Conservation (phyloP, 2,888 invertebrate genomes). For the Drosophila birchii region DNA sequence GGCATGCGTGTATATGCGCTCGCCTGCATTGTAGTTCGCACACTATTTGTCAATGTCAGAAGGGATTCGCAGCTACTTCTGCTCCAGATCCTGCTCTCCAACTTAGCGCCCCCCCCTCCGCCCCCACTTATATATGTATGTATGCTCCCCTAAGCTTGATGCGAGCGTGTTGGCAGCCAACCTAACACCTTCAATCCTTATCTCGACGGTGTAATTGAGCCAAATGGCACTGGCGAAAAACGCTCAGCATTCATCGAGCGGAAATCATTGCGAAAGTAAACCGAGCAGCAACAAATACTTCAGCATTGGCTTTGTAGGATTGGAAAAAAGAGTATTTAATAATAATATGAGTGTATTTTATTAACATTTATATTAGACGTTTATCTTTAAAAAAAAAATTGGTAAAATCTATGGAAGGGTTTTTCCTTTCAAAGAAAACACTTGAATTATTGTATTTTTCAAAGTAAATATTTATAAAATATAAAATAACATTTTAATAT, state of each 20-base stretch:
- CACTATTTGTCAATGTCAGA: constrained; percentile 78
- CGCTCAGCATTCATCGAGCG: constrained; percentile 8
- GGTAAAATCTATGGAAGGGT: background rate
- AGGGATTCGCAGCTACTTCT: constrained; percentile 43
- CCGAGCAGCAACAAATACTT: background rate
- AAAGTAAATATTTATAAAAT: background rate
- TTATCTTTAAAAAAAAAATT: background rate
- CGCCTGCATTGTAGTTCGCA: constrained; percentile 67
- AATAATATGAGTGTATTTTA: too few relatives aligned
- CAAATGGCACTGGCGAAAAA: constrained; percentile 19
- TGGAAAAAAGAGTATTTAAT: too few relatives aligned
- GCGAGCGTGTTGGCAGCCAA: constrained; percentile 28
- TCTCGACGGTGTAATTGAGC: constrained; percentile 23
- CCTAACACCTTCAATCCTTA: constrained; percentile 29
- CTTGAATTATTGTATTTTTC: background rate
- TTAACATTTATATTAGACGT: too few relatives aligned
- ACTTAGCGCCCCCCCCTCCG: background rate
- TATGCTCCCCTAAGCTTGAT: constrained; percentile 19
- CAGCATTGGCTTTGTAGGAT: too few relatives aligned
- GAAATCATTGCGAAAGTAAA: constrained; percentile 7
- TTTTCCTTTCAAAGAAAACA: background rate
- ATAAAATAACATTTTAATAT: background rate
- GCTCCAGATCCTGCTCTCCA: constrained; percentile 21
- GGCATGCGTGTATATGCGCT: constrained; percentile 35
- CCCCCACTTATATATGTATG: too few relatives aligned